Evolutionary conservation across 1,140 invertebrate genomes (phyloP).

Genomic region (Sweltsa coloradensis): DNA sequence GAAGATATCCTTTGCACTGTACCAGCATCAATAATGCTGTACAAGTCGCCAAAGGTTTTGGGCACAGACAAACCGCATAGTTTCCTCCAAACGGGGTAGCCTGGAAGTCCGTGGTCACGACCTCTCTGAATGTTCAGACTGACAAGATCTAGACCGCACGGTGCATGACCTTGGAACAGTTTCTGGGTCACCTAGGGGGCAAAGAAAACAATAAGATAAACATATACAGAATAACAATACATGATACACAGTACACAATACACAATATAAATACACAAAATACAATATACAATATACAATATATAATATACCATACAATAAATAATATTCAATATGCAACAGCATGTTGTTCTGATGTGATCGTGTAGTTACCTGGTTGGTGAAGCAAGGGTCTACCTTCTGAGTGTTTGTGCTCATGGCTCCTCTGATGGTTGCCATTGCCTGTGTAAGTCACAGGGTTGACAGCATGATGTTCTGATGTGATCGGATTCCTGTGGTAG

Average conservation of each 20-base stretch:
- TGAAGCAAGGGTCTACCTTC: conserved; percentile 52
- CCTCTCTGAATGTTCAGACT: conserved; percentile 79
- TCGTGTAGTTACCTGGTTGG: conserved; percentile 40
- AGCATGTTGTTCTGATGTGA: neutral
- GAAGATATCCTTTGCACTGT: conserved; percentile 45
- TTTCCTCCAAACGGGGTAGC: conserved; percentile 63
- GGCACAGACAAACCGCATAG: conserved; percentile 58
- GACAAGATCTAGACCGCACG: conserved; percentile 69
- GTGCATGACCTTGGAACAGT: conserved; percentile 50
- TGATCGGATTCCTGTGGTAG: too few species aligned
- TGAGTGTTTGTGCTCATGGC: conserved; percentile 53
- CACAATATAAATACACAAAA: neutral
- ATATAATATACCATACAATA: neutral
- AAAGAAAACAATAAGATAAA: neutral
- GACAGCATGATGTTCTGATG: too few species aligned
- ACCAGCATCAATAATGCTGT: conserved; percentile 41
- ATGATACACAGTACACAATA: neutral
- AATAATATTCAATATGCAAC: neutral
- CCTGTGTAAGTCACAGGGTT: too few species aligned
- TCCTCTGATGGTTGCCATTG: too few species aligned
- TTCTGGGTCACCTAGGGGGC: conserved; percentile 49
- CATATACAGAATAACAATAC: neutral
- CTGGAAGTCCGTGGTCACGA: conserved; percentile 74
- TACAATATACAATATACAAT: neutral
- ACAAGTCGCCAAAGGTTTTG: conserved; percentile 60